Evolutionary conservation across 1,140 invertebrate species (phyloP), one percentile per base, ranked within the genome.

Genomic region (Arctopsyche grandis): DNA sequence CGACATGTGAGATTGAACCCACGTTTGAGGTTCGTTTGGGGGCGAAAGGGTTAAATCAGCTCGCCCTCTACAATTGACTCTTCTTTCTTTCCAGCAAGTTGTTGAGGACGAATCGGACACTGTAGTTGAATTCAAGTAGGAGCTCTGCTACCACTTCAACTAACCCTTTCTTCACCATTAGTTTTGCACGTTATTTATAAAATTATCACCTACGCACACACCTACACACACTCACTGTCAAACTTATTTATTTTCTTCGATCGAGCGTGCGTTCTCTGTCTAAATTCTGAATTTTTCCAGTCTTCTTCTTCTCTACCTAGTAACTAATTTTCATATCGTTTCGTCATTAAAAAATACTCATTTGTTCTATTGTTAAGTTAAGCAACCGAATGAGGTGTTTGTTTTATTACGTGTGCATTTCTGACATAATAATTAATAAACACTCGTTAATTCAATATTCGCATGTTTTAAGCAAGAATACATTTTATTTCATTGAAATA

Each of bases 51-150:
- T 66, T 66, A 26, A 26, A 12, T 48, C 69, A 63, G 52, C 74
- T 66, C 63, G 24, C 52, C 24, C 69, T 66, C 63, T 76, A 75
- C 58, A 81, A 16, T 24, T 56, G n/a, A 38, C 19, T 77, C 21
- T 79, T 79, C 56, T 80, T 82, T 78, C 43, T 80, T 82, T 82
- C 26, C 81, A 82, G 81, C 81, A 82, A 82, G 81, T 82, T 69
- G 69, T 80, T 78, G 81, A 82, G 74, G 81, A 82, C 14, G 81
- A 82, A 12, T 22, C 75, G 16, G 81, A 82, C n/a, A 75, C 77
- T 80, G 63, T 82, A 80, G 75, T 79, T 70, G 79, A 71, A 76
- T 82, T 71, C 81, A 82, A 82, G 74, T 82, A 82, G 63, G 76
- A 46, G 71, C 14, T 46, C 60, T 79, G 75, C 81, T 60, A 75